Conservation (phyloP, 2,113 vertebrate species). For the Burhinus bistriatus region DNA sequence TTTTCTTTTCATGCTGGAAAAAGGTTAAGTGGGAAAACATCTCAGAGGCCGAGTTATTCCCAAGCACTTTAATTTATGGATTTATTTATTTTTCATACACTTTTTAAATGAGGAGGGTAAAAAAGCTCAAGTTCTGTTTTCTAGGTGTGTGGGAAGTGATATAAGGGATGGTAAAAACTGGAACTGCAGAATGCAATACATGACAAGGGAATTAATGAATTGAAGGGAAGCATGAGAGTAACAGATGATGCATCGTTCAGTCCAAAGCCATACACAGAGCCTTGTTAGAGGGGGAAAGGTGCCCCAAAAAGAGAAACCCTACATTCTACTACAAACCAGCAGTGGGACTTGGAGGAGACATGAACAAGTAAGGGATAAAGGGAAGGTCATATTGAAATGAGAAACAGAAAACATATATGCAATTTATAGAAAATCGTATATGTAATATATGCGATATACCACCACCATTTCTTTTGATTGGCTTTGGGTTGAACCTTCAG, state of each 20-base stretch:
- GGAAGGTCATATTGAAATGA: neutral
- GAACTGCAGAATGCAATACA: neutral
- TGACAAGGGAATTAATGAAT: neutral
- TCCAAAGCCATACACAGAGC: neutral
- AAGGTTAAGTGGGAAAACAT: neutral
- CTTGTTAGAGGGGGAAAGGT: neutral
- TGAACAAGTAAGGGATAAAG: neutral
- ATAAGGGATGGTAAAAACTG: neutral
- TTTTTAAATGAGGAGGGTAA: neutral
- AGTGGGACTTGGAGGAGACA: neutral
- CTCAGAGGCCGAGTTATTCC: neutral
- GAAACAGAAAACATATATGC: neutral
- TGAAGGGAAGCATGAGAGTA: neutral
- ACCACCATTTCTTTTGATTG: neutral
- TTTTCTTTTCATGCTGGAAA: neutral
- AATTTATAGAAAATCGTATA: neutral
- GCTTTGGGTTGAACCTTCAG: neutral
- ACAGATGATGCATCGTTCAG: rapidly evolving
- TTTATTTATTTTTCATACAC: neutral
- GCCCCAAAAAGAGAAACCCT: neutral
- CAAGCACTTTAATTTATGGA: neutral
- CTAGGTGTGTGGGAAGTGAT: neutral
- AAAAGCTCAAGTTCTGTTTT: neutral
- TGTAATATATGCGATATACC: neutral
- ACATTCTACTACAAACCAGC: neutral